Evolutionary conservation across 2,113 vertebrate species (phyloP).

Genomic region (Caracal caracal): DNA sequence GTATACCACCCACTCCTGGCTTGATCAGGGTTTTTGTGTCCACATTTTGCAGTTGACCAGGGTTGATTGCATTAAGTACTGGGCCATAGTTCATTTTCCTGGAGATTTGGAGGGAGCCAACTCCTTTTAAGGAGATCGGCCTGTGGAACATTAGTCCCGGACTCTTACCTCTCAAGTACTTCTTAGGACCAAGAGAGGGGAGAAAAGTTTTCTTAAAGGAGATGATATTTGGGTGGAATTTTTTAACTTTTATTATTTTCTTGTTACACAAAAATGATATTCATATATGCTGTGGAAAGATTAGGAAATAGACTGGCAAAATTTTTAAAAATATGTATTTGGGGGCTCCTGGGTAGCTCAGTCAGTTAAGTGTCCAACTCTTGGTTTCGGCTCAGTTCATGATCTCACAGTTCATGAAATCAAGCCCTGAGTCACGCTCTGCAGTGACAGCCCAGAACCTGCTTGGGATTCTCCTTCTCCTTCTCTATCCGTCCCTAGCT

Average conservation of each 20-base stretch:
- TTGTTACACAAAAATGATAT: neutral
- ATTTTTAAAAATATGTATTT: neutral
- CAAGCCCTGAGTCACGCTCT: no score
- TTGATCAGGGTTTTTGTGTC: neutral
- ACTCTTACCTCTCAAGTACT: neutral
- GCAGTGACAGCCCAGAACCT: no score
- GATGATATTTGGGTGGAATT: neutral
- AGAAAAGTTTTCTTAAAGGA: neutral
- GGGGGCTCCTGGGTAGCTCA: no score
- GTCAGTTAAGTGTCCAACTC: no score
- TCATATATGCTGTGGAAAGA: neutral
- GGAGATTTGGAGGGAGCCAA: neutral
- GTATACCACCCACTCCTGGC: no score
- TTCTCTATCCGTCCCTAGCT: no score
- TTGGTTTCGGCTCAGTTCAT: no score
- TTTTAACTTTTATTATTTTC: neutral
- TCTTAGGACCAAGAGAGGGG: neutral
- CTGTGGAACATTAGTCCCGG: neutral
- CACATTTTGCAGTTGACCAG: neutral
- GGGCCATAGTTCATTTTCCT: neutral
- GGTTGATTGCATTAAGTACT: neutral
- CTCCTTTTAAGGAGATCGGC: neutral
- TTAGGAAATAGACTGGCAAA: neutral
- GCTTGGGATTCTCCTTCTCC: no score
- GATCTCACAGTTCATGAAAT: no score